phyloP scores from a whole-genome alignment of 2,113 vertebrate species.

The Vombatus ursinus region DNA sequence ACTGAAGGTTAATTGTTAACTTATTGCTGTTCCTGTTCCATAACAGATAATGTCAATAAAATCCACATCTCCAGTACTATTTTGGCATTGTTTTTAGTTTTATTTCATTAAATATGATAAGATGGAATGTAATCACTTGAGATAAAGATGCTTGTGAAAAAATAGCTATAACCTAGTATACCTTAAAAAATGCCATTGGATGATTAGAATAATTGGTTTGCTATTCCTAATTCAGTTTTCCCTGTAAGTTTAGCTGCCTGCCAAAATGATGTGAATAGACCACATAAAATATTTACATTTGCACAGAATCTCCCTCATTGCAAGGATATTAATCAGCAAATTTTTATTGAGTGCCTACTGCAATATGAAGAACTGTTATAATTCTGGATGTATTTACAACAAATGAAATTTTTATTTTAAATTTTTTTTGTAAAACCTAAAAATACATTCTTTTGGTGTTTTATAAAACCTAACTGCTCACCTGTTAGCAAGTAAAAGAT shows the following conservation, averaged over 20 bases:
- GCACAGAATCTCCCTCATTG: constrained; percentile 43
- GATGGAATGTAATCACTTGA: constrained; percentile 4
- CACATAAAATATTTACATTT: constrained; percentile 65
- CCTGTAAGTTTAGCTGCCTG: constrained; percentile 13
- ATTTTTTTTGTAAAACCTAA: not conserved
- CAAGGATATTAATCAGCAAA: constrained; percentile 2
- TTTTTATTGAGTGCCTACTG: not conserved
- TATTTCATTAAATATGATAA: constrained; percentile 58
- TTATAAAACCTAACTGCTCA: not conserved
- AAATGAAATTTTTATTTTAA: not conserved
- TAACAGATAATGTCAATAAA: constrained; percentile 11
- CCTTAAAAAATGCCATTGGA: constrained; percentile 40
- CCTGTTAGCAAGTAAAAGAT: not conserved
- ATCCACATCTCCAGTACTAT: constrained; percentile 12
- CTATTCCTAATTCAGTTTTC: constrained; percentile 58
- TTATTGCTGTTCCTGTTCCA: not conserved
- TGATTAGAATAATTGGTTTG: constrained; percentile 15
- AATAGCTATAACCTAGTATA: constrained; percentile 24
- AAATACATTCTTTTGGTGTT: not conserved
- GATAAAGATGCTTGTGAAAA: constrained; percentile 51
- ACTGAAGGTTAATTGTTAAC: constrained; percentile 9
- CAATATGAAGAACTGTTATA: not conserved
- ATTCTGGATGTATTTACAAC: not conserved
- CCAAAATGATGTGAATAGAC: constrained; percentile 57
- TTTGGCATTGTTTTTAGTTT: constrained; percentile 31